Evolutionary conservation across 1,140 invertebrate species (phyloP).

Genomic region (Drosophila biarmipes): DNA sequence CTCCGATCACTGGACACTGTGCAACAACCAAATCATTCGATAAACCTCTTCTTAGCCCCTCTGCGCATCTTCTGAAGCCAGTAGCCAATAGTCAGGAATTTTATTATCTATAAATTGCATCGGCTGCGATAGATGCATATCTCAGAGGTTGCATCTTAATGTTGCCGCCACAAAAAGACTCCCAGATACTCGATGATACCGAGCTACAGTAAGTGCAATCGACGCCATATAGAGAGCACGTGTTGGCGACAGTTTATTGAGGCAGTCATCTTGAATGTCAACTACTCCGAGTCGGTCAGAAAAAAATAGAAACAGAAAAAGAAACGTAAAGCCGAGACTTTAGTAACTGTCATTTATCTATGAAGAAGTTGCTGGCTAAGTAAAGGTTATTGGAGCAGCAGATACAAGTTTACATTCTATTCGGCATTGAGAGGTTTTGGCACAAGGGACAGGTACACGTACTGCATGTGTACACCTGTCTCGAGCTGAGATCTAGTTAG

Average conservation of each 20-base stretch:
- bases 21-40: conserved; percentile 14
- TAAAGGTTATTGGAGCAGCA: conserved; percentile 75
- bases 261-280: conserved; percentile 69
- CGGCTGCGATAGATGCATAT: conserved; percentile 58
- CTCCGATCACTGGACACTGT: conserved; percentile 19
- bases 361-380: conserved; percentile 64
- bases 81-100: conserved; percentile 40
- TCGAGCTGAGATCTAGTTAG: conserved; percentile 29
- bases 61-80: conserved; percentile 12
- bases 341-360: conserved; percentile 74
- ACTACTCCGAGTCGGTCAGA: conserved; percentile 32
- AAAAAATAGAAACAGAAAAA: conserved; percentile 26
- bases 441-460: background rate
- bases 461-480: conserved; percentile 10
- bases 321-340: conserved; percentile 55
- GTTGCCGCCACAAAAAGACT: conserved; percentile 20
- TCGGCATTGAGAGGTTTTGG: conserved; percentile 57
- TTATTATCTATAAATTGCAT: conserved; percentile 79
- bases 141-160: conserved; percentile 65
- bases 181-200: conserved; percentile 23
- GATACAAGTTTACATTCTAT: conserved; percentile 24
- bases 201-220: conserved; percentile 25
- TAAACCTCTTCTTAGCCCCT: background rate
- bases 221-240: conserved; percentile 57
- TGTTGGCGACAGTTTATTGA: conserved; percentile 52